These are phyloP conservation scores for Onychomys leucogaster DNA, from an alignment of 2,797 vertebrate species.

Conservation along the genomic window DNA sequence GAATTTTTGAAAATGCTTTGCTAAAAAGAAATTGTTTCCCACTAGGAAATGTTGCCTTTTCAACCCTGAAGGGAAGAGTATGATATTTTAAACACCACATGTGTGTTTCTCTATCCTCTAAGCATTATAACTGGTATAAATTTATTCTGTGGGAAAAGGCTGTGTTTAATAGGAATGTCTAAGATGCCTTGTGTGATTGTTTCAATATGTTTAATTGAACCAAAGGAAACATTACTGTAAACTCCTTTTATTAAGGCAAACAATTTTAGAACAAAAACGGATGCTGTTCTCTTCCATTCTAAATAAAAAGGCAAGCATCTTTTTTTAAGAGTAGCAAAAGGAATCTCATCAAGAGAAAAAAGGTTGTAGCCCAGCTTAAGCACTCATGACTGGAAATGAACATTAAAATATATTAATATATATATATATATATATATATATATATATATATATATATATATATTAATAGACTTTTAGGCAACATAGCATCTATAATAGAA, in stretches of 20 bases:
- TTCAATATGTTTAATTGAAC: conserved; percentile 70
- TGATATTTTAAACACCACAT: conserved; percentile 58
- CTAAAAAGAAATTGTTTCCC: conserved; percentile 55
- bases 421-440: neutral
- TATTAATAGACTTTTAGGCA: neutral
- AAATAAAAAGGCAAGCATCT: neutral
- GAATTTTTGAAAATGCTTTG: conserved; percentile 12
- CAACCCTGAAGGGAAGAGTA: conserved; percentile 41
- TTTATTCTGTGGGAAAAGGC: conserved; percentile 73
- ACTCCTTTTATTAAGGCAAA: conserved; percentile 40
- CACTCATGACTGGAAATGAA: neutral
- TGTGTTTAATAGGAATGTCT: conserved; percentile 66
- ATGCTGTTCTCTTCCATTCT: neutral
- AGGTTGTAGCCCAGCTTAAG: neutral
- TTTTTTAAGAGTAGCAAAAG: neutral
- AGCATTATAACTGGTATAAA: conserved; percentile 42
- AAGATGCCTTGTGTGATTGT: conserved; percentile 63
- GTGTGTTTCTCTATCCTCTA: neutral
- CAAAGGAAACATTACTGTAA: conserved; percentile 49
- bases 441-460: too few species aligned
- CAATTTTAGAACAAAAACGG: conserved; percentile 63
- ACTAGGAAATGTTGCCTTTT: conserved; percentile 38
- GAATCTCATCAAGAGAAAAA: neutral
- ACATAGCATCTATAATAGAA: neutral
- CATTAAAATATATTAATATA: neutral